A percentile compares a stretch with the other conserved stretches of the same genome.
phyloP scores from a whole-genome alignment of 92 coral and sea anemone genomes.

The Blastomussa wellsi region DNA sequence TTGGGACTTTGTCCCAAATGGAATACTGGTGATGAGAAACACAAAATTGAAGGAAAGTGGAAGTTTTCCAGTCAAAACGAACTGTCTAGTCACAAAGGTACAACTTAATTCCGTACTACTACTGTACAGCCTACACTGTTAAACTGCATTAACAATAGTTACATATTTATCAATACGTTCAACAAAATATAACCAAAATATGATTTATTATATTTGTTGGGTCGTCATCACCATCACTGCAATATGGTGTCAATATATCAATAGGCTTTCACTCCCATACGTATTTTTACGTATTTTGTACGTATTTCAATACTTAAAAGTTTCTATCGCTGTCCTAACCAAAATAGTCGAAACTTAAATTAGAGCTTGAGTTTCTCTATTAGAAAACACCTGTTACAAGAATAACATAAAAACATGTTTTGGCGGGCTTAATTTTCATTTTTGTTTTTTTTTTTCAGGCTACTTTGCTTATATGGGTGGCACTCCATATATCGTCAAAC shows the following conservation, averaged over 20 bases:
- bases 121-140: not conserved
- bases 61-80: slow-evolving; percentile 5
- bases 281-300: no score
- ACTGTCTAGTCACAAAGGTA: not conserved
- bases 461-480: slow-evolving; percentile 32
- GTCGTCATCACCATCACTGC: no score
- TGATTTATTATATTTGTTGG: no score
- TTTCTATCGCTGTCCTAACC: not conserved
- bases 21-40: not conserved
- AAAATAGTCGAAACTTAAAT: not conserved
- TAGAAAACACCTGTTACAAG: not conserved
- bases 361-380: not conserved
- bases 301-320: no score
- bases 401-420: not conserved
- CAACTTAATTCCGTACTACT: no score
- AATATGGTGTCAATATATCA: no score
- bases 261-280: no score
- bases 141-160: no score
- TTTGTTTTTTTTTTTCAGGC: not conserved
- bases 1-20: slow-evolving; percentile 25
- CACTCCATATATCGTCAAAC: not conserved
- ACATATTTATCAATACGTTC: no score
- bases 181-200: no score
- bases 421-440: not conserved
- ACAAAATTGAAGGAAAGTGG: not conserved